phyloP scores from a whole-genome alignment of 2,113 vertebrate species.

The Mesitornis unicolor region DNA sequence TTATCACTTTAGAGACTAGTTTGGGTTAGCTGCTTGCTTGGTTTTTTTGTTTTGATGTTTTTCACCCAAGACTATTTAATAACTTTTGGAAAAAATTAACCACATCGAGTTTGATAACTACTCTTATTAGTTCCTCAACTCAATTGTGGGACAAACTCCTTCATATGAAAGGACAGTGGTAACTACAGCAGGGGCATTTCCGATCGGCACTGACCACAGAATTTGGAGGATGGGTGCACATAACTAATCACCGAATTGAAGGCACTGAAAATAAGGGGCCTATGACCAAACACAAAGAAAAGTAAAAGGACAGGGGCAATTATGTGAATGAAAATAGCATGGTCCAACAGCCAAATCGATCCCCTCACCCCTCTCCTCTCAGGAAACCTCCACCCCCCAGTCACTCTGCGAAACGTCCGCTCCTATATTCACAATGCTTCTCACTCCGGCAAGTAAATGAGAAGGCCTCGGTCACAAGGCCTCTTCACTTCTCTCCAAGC shows the following conservation, averaged over 20 bases:
- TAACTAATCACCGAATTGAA: rapidly evolving
- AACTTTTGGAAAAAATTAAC: background rate
- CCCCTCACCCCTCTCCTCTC: background rate
- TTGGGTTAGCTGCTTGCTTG: background rate
- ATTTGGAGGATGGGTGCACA: rapidly evolving
- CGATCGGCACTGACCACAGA: too few relatives aligned
- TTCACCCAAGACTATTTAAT: background rate
- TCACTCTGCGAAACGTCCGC: background rate
- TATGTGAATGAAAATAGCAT: too few relatives aligned
- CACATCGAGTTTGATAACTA: rapidly evolving
- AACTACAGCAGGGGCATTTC: background rate
- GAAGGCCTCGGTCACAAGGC: rapidly evolving
- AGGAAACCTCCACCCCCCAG: background rate
- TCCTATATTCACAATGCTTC: rapidly evolving
- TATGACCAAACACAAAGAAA: background rate
- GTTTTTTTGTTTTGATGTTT: background rate
- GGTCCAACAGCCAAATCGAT: too few relatives aligned
- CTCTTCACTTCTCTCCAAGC: background rate
- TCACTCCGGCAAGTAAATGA: rapidly evolving
- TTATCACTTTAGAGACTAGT: background rate
- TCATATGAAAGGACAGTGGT: rapidly evolving
- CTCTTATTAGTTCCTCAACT: background rate
- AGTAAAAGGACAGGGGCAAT: rapidly evolving
- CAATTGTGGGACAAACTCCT: background rate
- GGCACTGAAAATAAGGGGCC: rapidly evolving